Conservation (phyloP, 1,140 invertebrate species). For the Epicauta chinensis region DNA sequence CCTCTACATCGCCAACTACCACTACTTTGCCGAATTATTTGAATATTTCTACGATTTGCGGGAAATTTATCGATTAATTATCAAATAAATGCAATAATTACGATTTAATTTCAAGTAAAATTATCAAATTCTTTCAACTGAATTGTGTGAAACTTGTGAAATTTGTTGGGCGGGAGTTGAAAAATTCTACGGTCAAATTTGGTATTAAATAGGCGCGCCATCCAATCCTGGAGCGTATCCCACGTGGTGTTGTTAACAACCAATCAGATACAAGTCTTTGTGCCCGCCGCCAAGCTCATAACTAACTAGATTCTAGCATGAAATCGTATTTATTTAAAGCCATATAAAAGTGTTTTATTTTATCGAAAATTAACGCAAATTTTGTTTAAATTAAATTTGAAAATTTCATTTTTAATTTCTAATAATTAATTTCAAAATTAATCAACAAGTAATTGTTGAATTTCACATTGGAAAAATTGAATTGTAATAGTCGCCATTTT, state of each 20-base stretch:
- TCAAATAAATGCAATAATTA: too few relatives aligned
- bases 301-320: slow-evolving; percentile 45
- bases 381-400: slow-evolving; percentile 21
- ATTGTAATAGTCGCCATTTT: slow-evolving; percentile 52
- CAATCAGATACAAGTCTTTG: slow-evolving; percentile 53
- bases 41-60: too few relatives aligned
- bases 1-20: too few relatives aligned
- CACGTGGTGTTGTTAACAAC: slow-evolving; percentile 44
- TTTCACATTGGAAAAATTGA: slow-evolving; percentile 42
- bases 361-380: slow-evolving; percentile 15
- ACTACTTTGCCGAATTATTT: too few relatives aligned
- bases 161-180: too few relatives aligned
- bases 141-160: too few relatives aligned
- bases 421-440: slow-evolving; percentile 24
- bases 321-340: slow-evolving; percentile 44
- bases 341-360: slow-evolving; percentile 30
- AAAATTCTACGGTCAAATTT: too few relatives aligned
- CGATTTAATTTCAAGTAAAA: too few relatives aligned
- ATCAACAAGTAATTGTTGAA: slow-evolving; percentile 12
- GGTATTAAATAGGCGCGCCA: too few relatives aligned
- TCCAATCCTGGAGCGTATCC: slow-evolving; percentile 22
- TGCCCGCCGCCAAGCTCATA: slow-evolving; percentile 55
- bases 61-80: too few relatives aligned
- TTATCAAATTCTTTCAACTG: too few relatives aligned
- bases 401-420: slow-evolving; percentile 13